These are phyloP conservation scores for Papilio dardanus DNA, from an alignment of 1,140 invertebrate species.

Conservation along the genomic window DNA sequence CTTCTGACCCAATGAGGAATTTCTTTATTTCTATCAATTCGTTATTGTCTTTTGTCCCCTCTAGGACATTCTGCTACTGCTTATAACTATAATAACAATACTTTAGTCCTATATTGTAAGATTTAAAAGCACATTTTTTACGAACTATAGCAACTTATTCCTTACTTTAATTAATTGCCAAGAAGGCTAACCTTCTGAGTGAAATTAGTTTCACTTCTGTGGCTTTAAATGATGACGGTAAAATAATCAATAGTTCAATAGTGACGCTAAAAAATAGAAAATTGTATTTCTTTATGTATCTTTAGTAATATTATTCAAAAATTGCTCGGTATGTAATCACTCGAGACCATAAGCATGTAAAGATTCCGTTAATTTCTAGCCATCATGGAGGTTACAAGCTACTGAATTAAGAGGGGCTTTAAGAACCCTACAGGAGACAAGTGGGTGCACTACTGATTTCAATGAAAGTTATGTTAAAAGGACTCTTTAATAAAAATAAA, in stretches of 20 bases:
- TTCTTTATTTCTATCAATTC: conserved; percentile 41
- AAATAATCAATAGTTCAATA: not conserved
- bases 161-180: not conserved
- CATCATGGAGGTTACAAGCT: not conserved
- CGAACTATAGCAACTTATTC: not conserved
- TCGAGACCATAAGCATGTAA: too few species aligned
- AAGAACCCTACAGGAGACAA: not conserved
- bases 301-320: too few species aligned
- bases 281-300: too few species aligned
- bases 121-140: not conserved
- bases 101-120: not conserved
- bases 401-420: conserved; percentile 1
- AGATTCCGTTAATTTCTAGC: too few species aligned
- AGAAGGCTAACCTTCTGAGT: too few species aligned
- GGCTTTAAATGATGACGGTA: not conserved
- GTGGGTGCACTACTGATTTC: not conserved
- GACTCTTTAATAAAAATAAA: not conserved
- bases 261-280: not conserved
- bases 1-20: conserved; percentile 40
- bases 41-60: conserved; percentile 35
- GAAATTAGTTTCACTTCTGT: too few species aligned
- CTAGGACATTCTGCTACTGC: not conserved
- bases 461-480: conserved; percentile 19
- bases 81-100: not conserved
- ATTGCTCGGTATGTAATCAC: too few species aligned